These are phyloP conservation scores for Dolichopus griseipennis DNA, from an alignment of 2,888 invertebrate genomes.

Conservation along the genomic window DNA sequence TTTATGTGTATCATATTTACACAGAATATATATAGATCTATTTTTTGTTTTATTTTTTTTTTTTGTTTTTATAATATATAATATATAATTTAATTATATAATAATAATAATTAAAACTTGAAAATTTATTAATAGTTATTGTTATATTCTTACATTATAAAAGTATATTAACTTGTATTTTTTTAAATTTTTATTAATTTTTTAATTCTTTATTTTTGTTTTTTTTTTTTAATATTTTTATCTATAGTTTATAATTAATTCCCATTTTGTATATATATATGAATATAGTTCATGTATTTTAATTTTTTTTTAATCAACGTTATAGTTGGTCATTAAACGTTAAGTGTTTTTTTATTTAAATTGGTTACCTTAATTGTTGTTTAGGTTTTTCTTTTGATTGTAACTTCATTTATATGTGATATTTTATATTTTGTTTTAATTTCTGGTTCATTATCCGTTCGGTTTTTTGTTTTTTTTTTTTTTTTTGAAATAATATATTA, in stretches of 20 bases:
- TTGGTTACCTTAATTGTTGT: too few relatives aligned
- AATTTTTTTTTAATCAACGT: background rate
- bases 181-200: background rate
- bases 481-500: too few relatives aligned
- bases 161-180: background rate
- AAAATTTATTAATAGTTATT: background rate
- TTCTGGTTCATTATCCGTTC: too few relatives aligned
- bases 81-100: background rate
- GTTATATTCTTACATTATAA: constrained; percentile 4
- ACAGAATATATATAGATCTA: background rate
- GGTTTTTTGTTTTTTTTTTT: too few relatives aligned
- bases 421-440: too few relatives aligned
- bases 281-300: background rate
- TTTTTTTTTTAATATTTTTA: too few relatives aligned
- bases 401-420: too few relatives aligned
- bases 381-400: too few relatives aligned
- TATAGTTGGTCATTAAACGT: too few relatives aligned
- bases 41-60: background rate
- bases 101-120: constrained; percentile 1
- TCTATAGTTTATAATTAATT: background rate
- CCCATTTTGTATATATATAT: background rate
- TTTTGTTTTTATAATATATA: background rate
- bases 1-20: background rate
- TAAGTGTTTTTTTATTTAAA: too few relatives aligned
- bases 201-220: too few relatives aligned